Base-by-base conservation (phyloP, 2,888 invertebrate species). In the Cephus runcator region DNA sequence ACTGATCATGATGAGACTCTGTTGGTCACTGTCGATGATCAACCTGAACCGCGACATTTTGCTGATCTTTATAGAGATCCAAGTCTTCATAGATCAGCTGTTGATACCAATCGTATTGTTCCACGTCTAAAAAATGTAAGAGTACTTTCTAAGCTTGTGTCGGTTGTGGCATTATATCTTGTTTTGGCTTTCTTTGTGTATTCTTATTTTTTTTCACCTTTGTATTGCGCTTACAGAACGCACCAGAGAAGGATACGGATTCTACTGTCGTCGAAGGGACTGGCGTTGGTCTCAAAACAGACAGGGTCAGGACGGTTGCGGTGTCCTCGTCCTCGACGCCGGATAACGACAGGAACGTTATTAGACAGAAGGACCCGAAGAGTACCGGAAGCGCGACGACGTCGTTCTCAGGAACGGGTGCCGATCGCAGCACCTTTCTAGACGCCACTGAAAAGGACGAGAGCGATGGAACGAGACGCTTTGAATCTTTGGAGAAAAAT, bases 391-490 rank as follows among this genome's bases (percentile, higher is more conserved):
- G 12, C 0, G 12, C 71, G 11, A n/a, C 71, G 4, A 15, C 71
- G 71, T 34, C 71, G 2, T 71, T 31, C 1, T 31, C 71, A 9
- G 33, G 12, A 31, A 12, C 71, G 2, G 12, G 3, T 12, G 81
- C 35, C 4, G 76, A 76, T 35, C 74, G 73, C 30, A 71, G 69
- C 35, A 71, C 76, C 69, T 84, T 85, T 69, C 80, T 87, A 68
- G 87, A 89, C 78, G 87, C 89, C 12, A 91, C 91, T 75, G 92
- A 93, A 83, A 93, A 93, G 80, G 93, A 93, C 77, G 86, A 88
- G 75, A 84, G 80, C 83, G 73, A 82, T 78, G 78, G 75, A 79
- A 80, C 73, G 76, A 78, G 69, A 30, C 84, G 88, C 69, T 86
- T 88, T 36, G 88, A 89, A 76, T 86, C 87, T 4, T 79, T 86